A percentile compares a stretch with the other conserved stretches of the same genome.
Conservation (phyloP, 2,113 vertebrate genomes). For the Archocentrus centrarchus region DNA sequence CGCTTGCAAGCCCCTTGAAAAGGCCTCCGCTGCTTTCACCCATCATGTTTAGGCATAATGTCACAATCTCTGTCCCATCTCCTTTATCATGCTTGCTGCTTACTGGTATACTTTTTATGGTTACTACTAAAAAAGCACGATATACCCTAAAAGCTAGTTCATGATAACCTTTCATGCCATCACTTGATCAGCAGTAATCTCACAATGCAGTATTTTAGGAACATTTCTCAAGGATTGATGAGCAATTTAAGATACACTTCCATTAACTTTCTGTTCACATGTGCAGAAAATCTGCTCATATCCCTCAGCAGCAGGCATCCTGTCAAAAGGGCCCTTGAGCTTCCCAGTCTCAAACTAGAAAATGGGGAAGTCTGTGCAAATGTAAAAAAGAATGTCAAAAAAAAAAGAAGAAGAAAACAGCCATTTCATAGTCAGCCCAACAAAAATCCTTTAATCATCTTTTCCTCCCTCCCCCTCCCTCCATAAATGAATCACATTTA, state of each 20-base stretch:
- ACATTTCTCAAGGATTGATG: not conserved
- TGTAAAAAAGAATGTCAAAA: not conserved
- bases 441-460: slow-evolving; percentile 34
- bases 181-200: slow-evolving; percentile 22
- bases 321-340: slow-evolving; percentile 52
- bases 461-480: slow-evolving; percentile 45
- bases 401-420: not conserved
- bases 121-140: not conserved
- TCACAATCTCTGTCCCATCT: slow-evolving; percentile 5
- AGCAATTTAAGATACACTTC: slow-evolving; percentile 21
- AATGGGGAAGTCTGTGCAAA: not conserved
- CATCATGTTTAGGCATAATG: slow-evolving; percentile 24
- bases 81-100: slow-evolving; percentile 19
- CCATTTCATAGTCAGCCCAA: slow-evolving; percentile 3
- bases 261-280: slow-evolving; percentile 39
- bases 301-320: slow-evolving; percentile 37
- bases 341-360: slow-evolving; percentile 1
- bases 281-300: slow-evolving; percentile 26
- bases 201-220: slow-evolving; percentile 11
- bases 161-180: not conserved
- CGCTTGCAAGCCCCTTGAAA: not conserved
- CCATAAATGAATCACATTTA: slow-evolving; percentile 61
- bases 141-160: slow-evolving; percentile 1
- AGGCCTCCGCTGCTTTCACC: slow-evolving; percentile 11
- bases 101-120: not conserved